Conservation (phyloP, 2,888 invertebrate genomes). For the Colostygia pectinataria region DNA sequence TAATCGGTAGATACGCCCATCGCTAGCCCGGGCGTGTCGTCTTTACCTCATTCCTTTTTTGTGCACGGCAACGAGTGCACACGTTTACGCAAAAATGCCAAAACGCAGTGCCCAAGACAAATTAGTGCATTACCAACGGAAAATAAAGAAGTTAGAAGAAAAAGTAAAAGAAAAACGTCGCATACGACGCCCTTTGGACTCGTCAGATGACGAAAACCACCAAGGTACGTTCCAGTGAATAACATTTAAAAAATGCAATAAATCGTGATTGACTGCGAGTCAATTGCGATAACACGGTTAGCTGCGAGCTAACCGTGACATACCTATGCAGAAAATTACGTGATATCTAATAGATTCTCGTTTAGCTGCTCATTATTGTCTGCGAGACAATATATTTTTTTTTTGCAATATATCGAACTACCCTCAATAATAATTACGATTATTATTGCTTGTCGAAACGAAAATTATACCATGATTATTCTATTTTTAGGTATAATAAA, state of each 20-base stretch:
- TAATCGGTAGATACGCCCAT: too few species aligned
- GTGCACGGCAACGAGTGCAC: not conserved
- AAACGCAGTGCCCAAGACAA: not conserved
- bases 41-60: not conserved
- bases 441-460: not conserved
- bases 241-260: not conserved
- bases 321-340: not conserved
- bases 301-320: not conserved
- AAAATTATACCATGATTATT: not conserved
- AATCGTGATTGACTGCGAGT: slow-evolving; percentile 11
- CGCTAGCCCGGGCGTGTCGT: too few species aligned
- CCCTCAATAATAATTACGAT: not conserved
- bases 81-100: not conserved
- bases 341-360: not conserved
- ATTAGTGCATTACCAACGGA: not conserved
- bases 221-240: not conserved
- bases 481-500: not conserved
- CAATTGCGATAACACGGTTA: slow-evolving; percentile 3
- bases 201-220: not conserved
- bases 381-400: not conserved
- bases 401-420: not conserved
- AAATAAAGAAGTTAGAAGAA: not conserved
- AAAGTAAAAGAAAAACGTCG: not conserved
- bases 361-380: not conserved
- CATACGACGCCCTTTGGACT: not conserved